Base-by-base conservation (phyloP, 2,888 invertebrate species). In the Tenthredo scrophulariae region DNA sequence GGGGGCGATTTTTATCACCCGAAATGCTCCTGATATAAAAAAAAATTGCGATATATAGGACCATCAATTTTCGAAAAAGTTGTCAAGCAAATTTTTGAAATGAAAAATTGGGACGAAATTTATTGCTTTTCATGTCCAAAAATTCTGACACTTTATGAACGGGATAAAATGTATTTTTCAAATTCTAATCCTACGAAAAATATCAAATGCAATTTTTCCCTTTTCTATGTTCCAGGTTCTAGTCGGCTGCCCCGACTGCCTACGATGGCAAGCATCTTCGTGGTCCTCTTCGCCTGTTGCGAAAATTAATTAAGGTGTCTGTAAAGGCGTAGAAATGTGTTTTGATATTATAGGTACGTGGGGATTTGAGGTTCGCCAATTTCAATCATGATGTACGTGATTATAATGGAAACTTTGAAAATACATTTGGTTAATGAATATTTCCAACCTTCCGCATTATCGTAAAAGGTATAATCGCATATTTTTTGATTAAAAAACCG, bases 171-270 rank as follows among this genome's bases (percentile, higher is more conserved):
- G 10, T 6, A n/a, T n/a, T 58, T 58, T 58, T 6, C 7, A 54
- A 54, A 15, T n/a, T 54, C 54, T 43, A 0, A 43, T 43, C 9
- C 1, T 43, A 1, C 4, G 65, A 29, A 65, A 26, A 65, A 65
- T 0, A 65, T 43, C 1, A 18, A 50, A 50, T 50, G 5, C 50
- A 18, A 50, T 50, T 18, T 50, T 50, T 7, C n/a, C n/a, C 54
- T 1, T 29, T 74, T 74, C 22, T 74, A 13, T 74, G 72, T 74
- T 74, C 3, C 72, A 74, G 72, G 72, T 22, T 74, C 72, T 2
- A 43, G 43, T 74, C 72, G 43, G 2, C 22, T 74, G 10, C 72
- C 72, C 22, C 13, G 72, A 74, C 22, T 74, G 3, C 43, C 72
- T 13, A 40, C 10, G 18, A 43, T 40, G 40, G 72, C 72, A 10